A percentile compares a stretch with the other conserved stretches of the same genome.
Evolutionary conservation across 2,113 vertebrate genomes (phyloP).

Genomic region (Rattus rattus): DNA sequence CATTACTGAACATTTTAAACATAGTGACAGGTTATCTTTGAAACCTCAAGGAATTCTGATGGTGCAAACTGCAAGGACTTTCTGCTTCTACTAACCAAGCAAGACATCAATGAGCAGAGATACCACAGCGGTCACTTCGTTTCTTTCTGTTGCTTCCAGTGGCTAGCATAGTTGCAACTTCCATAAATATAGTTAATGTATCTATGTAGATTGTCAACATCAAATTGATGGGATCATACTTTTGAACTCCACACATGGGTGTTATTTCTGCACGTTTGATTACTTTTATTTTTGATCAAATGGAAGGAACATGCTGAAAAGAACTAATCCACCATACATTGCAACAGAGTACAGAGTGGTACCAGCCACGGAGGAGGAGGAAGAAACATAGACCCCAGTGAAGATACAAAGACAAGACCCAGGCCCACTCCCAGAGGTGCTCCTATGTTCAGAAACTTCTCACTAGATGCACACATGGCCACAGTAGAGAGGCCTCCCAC

Average conservation of each 20-base stretch:
- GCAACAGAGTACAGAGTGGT: constrained; percentile 94
- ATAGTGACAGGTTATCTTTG: constrained; percentile 71
- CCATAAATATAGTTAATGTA: constrained; percentile 98
- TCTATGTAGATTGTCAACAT: constrained; percentile 97
- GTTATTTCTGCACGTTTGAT: constrained; percentile 93
- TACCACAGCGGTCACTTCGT: constrained; percentile 77
- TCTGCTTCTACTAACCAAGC: constrained; percentile 62
- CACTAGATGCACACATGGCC: constrained; percentile 97
- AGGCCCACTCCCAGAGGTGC: constrained; percentile 94
- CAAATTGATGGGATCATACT: constrained; percentile 96
- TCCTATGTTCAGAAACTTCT: constrained; percentile 97
- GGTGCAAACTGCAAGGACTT: constrained; percentile 65
- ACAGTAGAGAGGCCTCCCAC: constrained; percentile 96
- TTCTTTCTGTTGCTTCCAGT: constrained; percentile 88
- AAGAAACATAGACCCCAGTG: constrained; percentile 96
- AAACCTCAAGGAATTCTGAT: constrained; percentile 73
- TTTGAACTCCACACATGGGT: constrained; percentile 89
- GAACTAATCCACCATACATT: constrained; percentile 94
- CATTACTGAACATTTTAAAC: constrained; percentile 69
- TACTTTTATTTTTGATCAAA: constrained; percentile 92
- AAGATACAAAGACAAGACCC: constrained; percentile 95
- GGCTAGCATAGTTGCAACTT: constrained; percentile 93
- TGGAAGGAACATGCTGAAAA: constrained; percentile 97
- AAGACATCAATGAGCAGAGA: neutral
- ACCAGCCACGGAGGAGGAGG: constrained; percentile 92